These are phyloP conservation scores for Catalaphyllia jardinei DNA, from an alignment of 64 coral and sea anemone genomes.

Conservation along the genomic window DNA sequence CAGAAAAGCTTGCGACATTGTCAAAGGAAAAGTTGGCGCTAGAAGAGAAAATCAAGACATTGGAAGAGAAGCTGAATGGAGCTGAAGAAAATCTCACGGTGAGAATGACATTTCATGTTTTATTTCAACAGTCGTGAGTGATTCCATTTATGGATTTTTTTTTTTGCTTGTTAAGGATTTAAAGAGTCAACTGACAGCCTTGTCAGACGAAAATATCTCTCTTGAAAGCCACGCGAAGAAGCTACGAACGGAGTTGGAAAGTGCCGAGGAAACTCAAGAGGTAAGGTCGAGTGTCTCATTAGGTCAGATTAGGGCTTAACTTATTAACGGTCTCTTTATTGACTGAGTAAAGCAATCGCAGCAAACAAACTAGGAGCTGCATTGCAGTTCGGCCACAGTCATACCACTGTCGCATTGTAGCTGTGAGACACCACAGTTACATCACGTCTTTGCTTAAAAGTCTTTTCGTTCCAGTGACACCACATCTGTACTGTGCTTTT, in stretches of 20 bases:
- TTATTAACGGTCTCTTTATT: too few species aligned
- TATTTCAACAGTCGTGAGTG: background rate
- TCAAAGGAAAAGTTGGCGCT: background rate
- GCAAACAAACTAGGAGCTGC: too few species aligned
- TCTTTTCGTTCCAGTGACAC: too few species aligned
- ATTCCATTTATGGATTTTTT: background rate
- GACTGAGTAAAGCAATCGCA: too few species aligned
- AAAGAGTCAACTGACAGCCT: background rate
- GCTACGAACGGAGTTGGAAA: conserved; percentile 5
- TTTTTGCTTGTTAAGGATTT: conserved; percentile 7
- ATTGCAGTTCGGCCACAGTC: too few species aligned
- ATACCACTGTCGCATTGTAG: too few species aligned
- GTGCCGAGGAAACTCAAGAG: conserved; percentile 7
- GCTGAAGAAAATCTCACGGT: conserved; percentile 24
- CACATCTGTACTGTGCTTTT: too few species aligned
- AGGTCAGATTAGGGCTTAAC: background rate
- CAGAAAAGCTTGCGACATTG: background rate
- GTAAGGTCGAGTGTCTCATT: background rate
- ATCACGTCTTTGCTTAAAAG: too few species aligned
- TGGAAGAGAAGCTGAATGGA: background rate
- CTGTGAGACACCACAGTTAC: too few species aligned
- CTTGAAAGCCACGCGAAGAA: conserved; percentile 40
- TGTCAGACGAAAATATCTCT: conserved; percentile 41
- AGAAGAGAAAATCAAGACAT: background rate
- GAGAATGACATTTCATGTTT: background rate